A percentile compares a stretch with the other conserved stretches of the same genome.
Conservation (phyloP, 2,797 vertebrate genomes). For the Mus minutoides region DNA sequence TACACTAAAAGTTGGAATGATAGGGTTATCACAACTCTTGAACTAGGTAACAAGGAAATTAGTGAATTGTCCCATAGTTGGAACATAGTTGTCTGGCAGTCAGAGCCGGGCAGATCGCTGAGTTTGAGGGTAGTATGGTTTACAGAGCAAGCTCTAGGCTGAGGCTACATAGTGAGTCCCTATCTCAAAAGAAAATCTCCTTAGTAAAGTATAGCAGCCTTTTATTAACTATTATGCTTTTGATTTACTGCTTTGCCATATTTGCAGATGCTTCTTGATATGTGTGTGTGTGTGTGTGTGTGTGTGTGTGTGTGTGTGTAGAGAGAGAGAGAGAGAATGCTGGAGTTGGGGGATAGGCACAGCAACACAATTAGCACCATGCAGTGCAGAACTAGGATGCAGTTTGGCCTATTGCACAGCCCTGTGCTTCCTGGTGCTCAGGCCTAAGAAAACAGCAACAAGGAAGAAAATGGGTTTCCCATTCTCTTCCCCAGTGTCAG, state of each 20-base stretch:
- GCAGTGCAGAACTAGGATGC: constrained; percentile 56
- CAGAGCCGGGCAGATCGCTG: too few species aligned
- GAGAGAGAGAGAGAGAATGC: too few species aligned
- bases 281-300: too few species aligned
- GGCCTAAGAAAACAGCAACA: not conserved
- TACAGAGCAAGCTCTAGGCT: not conserved
- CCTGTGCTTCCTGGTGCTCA: not conserved
- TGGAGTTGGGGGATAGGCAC: constrained; percentile 25
- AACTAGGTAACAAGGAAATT: not conserved
- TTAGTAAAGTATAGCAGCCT: constrained; percentile 57
- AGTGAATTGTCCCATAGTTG: not conserved
- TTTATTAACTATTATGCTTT: constrained; percentile 73
- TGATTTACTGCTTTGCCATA: constrained; percentile 78
- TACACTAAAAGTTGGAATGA: not conserved
- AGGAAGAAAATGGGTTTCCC: not conserved
- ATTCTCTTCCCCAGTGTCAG: not conserved
- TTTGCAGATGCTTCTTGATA: constrained; percentile 74
- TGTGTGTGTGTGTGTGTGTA: too few species aligned
- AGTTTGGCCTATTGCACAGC: not conserved
- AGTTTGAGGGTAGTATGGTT: not conserved
- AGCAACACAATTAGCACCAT: constrained; percentile 45
- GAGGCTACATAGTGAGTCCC: not conserved
- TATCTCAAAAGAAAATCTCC: constrained; percentile 46
- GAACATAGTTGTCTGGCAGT: not conserved
- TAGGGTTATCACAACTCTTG: too few species aligned